Conservation (phyloP, 2,888 invertebrate genomes). For the Trypoxylon attenuatum region DNA sequence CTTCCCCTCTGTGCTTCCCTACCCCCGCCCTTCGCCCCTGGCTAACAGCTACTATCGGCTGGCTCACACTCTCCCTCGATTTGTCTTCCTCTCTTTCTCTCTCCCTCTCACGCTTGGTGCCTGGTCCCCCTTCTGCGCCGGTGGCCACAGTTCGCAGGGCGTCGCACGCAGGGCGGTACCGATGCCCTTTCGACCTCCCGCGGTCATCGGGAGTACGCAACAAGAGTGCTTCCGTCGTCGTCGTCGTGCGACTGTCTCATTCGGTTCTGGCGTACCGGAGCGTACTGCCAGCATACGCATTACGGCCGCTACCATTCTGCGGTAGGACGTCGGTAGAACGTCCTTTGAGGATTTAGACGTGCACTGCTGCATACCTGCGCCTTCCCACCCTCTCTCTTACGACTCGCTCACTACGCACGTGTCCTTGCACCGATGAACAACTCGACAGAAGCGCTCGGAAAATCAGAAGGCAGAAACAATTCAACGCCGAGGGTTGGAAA, state of each 20-base stretch:
- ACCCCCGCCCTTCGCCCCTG: slow-evolving; percentile 6
- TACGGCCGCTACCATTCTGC: neutral
- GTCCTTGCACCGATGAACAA: no score
- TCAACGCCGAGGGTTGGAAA: no score
- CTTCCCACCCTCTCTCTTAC: no score
- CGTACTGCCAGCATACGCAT: neutral
- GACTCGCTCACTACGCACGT: no score
- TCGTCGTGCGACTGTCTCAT: slow-evolving; percentile 28
- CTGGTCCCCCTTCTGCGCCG: slow-evolving; percentile 29
- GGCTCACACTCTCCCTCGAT: slow-evolving; percentile 1
- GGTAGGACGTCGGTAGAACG: slow-evolving; percentile 6
- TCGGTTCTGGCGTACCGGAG: slow-evolving; percentile 32
- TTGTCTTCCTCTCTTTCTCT: slow-evolving; percentile 26
- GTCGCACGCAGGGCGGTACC: slow-evolving; percentile 67
- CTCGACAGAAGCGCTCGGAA: no score
- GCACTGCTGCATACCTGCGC: no score
- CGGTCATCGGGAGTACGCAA: slow-evolving; percentile 47
- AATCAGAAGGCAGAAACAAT: no score
- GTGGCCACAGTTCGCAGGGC: slow-evolving; percentile 49
- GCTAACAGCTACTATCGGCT: no score
- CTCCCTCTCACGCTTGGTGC: slow-evolving; percentile 13
- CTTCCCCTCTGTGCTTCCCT: slow-evolving; percentile 12
- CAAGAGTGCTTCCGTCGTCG: slow-evolving; percentile 38
- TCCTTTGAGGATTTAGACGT: no score
- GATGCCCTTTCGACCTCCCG: slow-evolving; percentile 67